Percentiles rank a stretch among this genome's conserved stretches.
These are phyloP conservation scores for Phania funesta DNA, from an alignment of 2,888 invertebrate genomes.

Conservation along the genomic window DNA sequence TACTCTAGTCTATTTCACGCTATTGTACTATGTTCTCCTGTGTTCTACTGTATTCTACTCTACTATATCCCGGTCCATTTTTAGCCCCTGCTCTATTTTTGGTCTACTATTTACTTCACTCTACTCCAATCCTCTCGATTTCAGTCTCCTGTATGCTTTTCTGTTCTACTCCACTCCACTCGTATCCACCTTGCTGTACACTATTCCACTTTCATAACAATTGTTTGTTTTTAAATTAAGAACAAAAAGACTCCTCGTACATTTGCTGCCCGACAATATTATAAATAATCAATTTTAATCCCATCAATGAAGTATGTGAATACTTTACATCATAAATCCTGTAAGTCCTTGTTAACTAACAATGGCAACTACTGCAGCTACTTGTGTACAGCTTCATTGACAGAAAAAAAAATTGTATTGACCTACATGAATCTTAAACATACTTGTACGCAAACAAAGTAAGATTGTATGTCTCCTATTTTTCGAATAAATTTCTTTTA, in stretches of 20 bases:
- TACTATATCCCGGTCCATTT: too few relatives aligned
- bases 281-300: conserved; percentile 38
- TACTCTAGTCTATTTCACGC: too few relatives aligned
- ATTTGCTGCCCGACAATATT: neutral
- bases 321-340: conserved; percentile 45
- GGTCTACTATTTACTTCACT: too few relatives aligned
- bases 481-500: neutral
- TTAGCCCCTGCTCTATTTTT: too few relatives aligned
- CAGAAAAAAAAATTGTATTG: conserved; percentile 2
- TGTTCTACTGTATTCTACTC: too few relatives aligned
- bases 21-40: too few relatives aligned
- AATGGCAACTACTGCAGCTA: neutral
- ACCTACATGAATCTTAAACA: conserved; percentile 28
- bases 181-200: too few relatives aligned
- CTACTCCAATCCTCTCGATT: too few relatives aligned
- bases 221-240: neutral
- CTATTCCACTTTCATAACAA: too few relatives aligned
- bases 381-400: neutral
- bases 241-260: neutral
- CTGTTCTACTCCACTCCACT: too few relatives aligned
- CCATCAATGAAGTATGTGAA: conserved; percentile 42
- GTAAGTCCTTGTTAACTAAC: conserved; percentile 18
- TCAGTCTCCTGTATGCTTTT: too few relatives aligned
- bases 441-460: neutral
- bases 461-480: neutral